Base-by-base conservation (phyloP, 2,888 invertebrate genomes). In the Hirtodrosophila cameraria region DNA sequence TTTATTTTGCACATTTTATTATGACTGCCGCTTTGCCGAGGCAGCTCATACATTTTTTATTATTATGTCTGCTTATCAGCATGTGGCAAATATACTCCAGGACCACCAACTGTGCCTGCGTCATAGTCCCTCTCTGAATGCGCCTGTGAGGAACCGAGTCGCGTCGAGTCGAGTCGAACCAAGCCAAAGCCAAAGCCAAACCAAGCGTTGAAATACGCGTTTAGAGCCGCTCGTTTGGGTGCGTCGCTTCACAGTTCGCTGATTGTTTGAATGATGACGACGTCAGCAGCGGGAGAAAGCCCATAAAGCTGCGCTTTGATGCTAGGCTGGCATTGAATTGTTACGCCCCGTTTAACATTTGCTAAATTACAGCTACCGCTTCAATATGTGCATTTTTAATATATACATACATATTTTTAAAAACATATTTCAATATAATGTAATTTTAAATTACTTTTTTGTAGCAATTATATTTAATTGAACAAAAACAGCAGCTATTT, bases 1-100 rank as follows among this genome's bases (percentile, higher is more conserved):
- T 81, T 81, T 81, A 81, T 81, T 84, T 81, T 84, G 75, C 80
- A 81, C 78, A 84, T 81, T 81, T 81, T 81, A 81, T 84, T 81
- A 81, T 84, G 84, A 75, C 78, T 75, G 66, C 63, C 75, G 81
- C 69, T 80, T 81, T 59, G n/a, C n/a, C 58, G 55, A 63, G 45
- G 71, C 81, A 71, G 71, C 79, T 78, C 80, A 81, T 81, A 81
- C 80, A 81, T 81, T 81, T 81, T 81, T 81, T 81, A 81, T 81
- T 84, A 81, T 81, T 81, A 81, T 81, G 80, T 81, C 80, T 81
- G 80, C 80, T 81, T 81, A 81, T 81, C 80, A 81, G 80, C 80
- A 81, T 81, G 80, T 84, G 80, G 80, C 80, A 81, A 81, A 81
- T 81, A 81, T 83, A 79, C 79, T 80, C 83, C 74, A 60, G 73